phyloP scores from a whole-genome alignment of 2,888 invertebrate species.

The Cryptus armator region DNA sequence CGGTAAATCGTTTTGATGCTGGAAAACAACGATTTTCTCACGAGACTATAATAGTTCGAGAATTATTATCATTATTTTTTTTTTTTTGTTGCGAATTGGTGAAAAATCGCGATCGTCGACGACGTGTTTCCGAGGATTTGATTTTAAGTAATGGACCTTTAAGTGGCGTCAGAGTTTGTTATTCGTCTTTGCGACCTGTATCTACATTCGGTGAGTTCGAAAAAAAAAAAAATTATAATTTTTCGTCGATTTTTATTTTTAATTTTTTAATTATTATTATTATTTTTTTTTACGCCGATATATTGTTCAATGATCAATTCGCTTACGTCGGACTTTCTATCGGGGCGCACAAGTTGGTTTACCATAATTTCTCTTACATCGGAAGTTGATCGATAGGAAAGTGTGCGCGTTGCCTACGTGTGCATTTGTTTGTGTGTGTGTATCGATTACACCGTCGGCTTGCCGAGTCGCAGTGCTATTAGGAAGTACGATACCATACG shows the following conservation, averaged over 20 bases:
- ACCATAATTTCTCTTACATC: constrained; percentile 26
- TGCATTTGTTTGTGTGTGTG: neutral
- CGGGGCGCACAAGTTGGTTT: neutral
- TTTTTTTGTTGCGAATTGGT: constrained; percentile 25
- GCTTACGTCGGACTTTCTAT: neutral
- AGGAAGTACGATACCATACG: constrained; percentile 55
- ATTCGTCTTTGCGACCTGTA: constrained; percentile 22
- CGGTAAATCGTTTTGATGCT: neutral
- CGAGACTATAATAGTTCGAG: too few species aligned
- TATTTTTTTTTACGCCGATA: neutral
- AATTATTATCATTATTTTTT: neutral
- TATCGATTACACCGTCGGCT: constrained; percentile 51
- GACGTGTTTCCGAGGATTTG: constrained; percentile 58
- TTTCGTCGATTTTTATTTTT: neutral
- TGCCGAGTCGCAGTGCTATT: constrained; percentile 51
- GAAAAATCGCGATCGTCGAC: constrained; percentile 29
- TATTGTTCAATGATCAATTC: neutral
- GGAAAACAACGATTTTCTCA: neutral
- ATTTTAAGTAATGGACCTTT: constrained; percentile 61
- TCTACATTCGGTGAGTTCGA: constrained; percentile 57
- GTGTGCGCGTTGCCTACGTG: neutral
- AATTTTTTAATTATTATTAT: neutral
- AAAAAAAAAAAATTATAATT: neutral
- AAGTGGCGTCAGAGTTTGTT: constrained; percentile 27
- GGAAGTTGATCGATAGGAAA: constrained; percentile 24